Percentiles rank a stretch among this genome's conserved stretches.
These are phyloP conservation scores for Rhadina sibilatrix DNA, from an alignment of 2,113 vertebrate species.

Conservation along the genomic window DNA sequence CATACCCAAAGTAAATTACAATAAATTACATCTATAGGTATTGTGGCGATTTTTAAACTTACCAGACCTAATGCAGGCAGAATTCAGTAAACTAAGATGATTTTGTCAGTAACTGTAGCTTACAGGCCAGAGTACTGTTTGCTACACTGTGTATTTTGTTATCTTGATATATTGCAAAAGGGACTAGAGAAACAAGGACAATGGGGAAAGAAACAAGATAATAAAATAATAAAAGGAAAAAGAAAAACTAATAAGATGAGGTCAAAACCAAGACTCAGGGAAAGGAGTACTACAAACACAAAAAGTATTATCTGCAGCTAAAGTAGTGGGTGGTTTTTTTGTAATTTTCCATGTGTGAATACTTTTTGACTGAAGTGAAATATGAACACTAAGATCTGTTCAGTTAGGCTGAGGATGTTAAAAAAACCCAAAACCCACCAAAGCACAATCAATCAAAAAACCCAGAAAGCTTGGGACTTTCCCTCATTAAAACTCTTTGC, in stretches of 20 bases:
- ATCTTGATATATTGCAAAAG: neutral
- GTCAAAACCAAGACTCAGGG: neutral
- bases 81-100: neutral
- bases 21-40: neutral
- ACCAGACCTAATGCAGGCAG: neutral
- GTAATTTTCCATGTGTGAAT: neutral
- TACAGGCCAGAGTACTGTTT: neutral
- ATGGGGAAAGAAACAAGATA: neutral
- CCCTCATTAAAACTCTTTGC: too few species aligned
- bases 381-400: neutral
- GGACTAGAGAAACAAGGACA: neutral
- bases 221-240: neutral
- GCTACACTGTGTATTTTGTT: neutral
- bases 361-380: neutral
- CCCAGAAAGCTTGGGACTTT: too few species aligned
- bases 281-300: neutral
- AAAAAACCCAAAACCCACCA: too few species aligned
- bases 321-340: neutral
- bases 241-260: neutral
- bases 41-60: neutral
- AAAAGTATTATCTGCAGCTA: neutral
- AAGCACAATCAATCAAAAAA: too few species aligned
- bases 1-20: neutral
- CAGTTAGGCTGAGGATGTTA: too few species aligned
- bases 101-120: neutral